phyloP scores from a whole-genome alignment of 1,140 invertebrate genomes.

The Phymorhynchus buccinoides region DNA sequence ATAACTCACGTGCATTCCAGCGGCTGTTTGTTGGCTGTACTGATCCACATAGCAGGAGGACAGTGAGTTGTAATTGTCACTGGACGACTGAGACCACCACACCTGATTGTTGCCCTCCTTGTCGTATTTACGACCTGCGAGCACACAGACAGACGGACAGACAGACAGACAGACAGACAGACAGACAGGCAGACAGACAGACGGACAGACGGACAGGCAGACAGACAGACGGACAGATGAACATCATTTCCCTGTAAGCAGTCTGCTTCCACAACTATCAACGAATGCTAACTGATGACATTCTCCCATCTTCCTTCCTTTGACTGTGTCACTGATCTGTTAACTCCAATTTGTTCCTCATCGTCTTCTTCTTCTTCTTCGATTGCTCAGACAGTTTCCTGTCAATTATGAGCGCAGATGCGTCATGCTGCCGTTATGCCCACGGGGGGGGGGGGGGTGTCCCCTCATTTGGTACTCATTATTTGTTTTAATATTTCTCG shows the following conservation, averaged over 20 bases:
- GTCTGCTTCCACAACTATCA: neutral
- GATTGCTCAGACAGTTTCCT: no score
- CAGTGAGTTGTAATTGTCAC: conserved; percentile 86
- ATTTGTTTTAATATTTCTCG: no score
- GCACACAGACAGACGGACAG: neutral
- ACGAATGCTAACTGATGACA: neutral
- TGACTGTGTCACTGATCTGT: neutral
- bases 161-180: neutral
- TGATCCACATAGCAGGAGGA: conserved; percentile 97
- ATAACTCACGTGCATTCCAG: conserved; percentile 1
- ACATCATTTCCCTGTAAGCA: no score
- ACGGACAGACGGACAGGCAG: neutral
- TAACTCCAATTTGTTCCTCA: neutral
- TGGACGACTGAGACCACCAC: conserved; percentile 97
- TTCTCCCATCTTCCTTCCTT: neutral
- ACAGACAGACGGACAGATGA: neutral
- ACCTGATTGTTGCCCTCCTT: conserved; percentile 96
- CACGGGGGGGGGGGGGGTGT: neutral
- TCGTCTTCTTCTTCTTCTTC: no score
- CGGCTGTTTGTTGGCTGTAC: conserved; percentile 85
- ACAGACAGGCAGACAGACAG: neutral
- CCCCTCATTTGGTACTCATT: neutral
- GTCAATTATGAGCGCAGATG: no score
- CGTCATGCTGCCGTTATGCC: no score
- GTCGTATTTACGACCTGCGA: conserved; percentile 90